Base-by-base conservation (phyloP, 2,888 invertebrate species). In the Quadriops clusia region DNA sequence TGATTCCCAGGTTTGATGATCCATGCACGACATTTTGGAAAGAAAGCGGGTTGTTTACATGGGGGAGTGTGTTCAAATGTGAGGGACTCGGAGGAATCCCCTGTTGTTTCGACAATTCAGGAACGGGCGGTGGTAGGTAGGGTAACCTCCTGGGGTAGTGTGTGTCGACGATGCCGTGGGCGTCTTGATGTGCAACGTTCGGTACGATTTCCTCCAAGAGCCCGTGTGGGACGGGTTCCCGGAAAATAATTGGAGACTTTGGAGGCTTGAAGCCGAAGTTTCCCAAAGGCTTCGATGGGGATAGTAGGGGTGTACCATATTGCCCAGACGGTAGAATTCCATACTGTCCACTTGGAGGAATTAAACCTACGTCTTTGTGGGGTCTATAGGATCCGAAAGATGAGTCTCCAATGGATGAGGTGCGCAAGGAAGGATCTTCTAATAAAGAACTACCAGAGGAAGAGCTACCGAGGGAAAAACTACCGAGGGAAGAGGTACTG, bases 171-270 rank as follows among this genome's bases (percentile, higher is more conserved):
- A 68, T 56, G 1, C 69, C 70, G 36, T 68, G 69, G 10, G 63
- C 56, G 47, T 77, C 76, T 42, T 77, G 70, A 10, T 74, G 71
- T 26, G 70, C 68, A 0, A 72, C 73, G 1, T 68, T 64, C 28
- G 75, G 70, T 1, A 70, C 78, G 38, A 76, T 72, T 28, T 70
- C 75, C 41, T 77, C 69, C 3, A 82, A 60, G 3, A 84, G 56
- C 1, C 78, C 79, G 28, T 70, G 65, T 1, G 82, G 81, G 0
- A 84, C 77, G 0, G 78, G 72, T n/a, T 80, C 77, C 24, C 80
- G 67, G 54, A 80, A 82, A 40, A 76, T 70, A 4, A 82, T 68
- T 0, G 84, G 83, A 17, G 67, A 66, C 47, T 64, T 65, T 1
- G 74, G 72, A 1, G 54, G 53, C 26, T 52, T 58, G 2, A 63